Evolutionary conservation across 2,888 invertebrate genomes (phyloP).

Genomic region (Pherbina coryleti): DNA sequence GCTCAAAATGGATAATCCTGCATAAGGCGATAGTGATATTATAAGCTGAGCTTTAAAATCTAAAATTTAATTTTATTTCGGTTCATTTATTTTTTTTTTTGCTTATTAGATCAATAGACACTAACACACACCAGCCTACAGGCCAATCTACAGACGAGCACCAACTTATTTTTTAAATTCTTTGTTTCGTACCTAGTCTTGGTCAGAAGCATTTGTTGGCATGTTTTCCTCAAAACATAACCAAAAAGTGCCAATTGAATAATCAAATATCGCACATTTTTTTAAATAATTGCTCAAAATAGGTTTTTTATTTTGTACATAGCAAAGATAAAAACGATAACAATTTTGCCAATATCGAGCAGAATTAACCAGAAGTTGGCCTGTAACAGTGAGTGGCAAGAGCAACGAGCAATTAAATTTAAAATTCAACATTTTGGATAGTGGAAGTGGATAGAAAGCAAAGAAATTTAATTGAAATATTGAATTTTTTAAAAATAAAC

Average conservation of each 20-base stretch:
- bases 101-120: too few species aligned
- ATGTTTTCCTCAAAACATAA: not conserved
- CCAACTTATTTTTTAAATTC: too few species aligned
- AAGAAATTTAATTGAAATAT: not conserved
- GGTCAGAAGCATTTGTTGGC: too few species aligned
- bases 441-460: not conserved
- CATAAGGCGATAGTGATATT: too few species aligned
- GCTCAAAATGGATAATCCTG: too few species aligned
- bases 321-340: conserved; percentile 54
- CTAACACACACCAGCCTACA: too few species aligned
- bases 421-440: not conserved
- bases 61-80: too few species aligned
- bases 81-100: too few species aligned
- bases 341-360: conserved; percentile 31
- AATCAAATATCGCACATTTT: conserved; percentile 5
- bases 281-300: not conserved
- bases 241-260: conserved; percentile 11
- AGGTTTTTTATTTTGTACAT: conserved; percentile 47
- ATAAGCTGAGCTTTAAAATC: too few species aligned
- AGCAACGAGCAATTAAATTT: not conserved
- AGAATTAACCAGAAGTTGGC: not conserved
- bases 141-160: too few species aligned
- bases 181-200: too few species aligned
- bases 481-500: not conserved
- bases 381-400: not conserved